Conservation (phyloP, 1,140 invertebrate species). For the Solenopsis fugax region DNA sequence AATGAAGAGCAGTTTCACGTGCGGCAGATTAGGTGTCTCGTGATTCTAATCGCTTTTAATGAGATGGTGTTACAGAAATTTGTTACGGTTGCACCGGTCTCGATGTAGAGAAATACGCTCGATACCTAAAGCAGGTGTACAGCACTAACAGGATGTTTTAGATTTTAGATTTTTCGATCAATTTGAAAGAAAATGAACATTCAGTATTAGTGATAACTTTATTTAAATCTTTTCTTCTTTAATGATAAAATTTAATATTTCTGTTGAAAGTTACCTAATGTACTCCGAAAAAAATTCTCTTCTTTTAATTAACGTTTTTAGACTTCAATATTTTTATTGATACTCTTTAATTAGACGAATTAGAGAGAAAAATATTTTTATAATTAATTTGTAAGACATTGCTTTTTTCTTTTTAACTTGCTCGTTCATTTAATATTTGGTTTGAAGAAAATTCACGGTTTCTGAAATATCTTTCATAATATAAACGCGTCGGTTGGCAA, state of each 20-base stretch:
- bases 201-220: background rate
- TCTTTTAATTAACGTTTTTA: background rate
- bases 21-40: slow-evolving; percentile 45
- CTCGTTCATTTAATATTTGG: background rate
- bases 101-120: background rate
- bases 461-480: background rate
- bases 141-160: background rate
- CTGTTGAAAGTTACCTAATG: background rate
- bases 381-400: background rate
- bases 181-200: background rate
- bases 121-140: background rate
- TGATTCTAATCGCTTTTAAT: slow-evolving; percentile 56
- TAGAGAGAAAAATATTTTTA: background rate
- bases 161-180: background rate
- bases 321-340: background rate
- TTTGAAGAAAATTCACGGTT: background rate
- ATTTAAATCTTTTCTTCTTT: background rate
- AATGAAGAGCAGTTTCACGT: slow-evolving; percentile 55
- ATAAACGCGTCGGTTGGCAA: background rate
- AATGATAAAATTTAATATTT: background rate
- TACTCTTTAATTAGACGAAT: background rate
- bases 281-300: background rate
- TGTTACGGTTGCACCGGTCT: slow-evolving; percentile 3
- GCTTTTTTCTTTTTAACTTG: background rate
- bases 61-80: slow-evolving; percentile 27